Evolutionary conservation across 2,797 vertebrate genomes (phyloP).

Genomic region (Hydrolagus colliei): DNA sequence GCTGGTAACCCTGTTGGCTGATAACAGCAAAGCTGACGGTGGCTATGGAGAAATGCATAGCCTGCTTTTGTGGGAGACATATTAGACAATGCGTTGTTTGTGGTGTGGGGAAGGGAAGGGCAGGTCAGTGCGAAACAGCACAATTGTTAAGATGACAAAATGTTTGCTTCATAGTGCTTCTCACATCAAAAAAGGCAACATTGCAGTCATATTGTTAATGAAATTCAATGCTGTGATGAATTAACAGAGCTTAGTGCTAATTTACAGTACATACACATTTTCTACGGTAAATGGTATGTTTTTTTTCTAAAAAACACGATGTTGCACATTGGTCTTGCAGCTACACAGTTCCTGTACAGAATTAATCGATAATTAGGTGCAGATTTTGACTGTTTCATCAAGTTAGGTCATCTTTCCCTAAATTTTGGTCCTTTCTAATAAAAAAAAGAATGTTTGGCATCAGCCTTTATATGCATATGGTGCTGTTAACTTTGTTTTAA

Average conservation of each 20-base stretch:
- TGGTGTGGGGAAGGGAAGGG: background rate
- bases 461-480: background rate
- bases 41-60: background rate
- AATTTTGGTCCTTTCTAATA: background rate
- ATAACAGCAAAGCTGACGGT: background rate
- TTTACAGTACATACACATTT: constrained; percentile 40
- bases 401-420: constrained; percentile 18
- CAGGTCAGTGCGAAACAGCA: background rate
- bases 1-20: background rate
- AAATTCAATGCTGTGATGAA: background rate
- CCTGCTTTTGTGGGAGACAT: background rate
- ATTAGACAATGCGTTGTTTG: background rate
- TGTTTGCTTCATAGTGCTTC: constrained; percentile 11
- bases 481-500: background rate
- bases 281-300: constrained; percentile 35
- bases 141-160: background rate
- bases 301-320: constrained; percentile 33
- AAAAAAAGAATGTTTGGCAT: background rate
- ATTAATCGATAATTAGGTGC: constrained; percentile 44
- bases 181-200: background rate
- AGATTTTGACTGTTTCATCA: constrained; percentile 40
- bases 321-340: constrained; percentile 35
- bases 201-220: background rate
- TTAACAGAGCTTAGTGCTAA: constrained; percentile 29
- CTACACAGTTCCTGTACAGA: constrained; percentile 38